Conservation (phyloP, 2,888 invertebrate genomes). For the Erebia epiphron region DNA sequence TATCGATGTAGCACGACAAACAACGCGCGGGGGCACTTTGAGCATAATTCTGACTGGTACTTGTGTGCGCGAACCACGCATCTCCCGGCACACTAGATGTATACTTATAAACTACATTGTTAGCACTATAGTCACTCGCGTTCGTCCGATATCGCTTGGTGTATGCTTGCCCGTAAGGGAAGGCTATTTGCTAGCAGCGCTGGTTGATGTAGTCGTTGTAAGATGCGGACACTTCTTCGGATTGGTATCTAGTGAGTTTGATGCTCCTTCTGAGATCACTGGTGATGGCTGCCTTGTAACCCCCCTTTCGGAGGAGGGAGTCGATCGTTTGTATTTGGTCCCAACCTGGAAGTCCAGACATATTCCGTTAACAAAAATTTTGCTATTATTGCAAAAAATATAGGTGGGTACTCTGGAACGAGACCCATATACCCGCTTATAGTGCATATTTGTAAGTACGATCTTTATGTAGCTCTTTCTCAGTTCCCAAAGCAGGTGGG, state of each 20-base stretch:
- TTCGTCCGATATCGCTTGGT: slow-evolving; percentile 45
- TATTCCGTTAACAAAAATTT: background rate
- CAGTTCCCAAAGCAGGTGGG: too few relatives aligned
- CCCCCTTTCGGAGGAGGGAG: slow-evolving; percentile 97
- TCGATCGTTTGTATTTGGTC: slow-evolving; percentile 99
- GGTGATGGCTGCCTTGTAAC: slow-evolving; percentile 96
- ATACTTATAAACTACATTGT: slow-evolving; percentile 69
- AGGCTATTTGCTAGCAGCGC: slow-evolving; percentile 85
- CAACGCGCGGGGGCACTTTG: slow-evolving; percentile 60
- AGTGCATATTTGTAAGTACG: too few relatives aligned
- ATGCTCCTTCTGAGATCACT: slow-evolving; percentile 93
- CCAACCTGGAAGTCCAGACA: slow-evolving; percentile 89
- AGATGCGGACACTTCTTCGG: slow-evolving; percentile 95
- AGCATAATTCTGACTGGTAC: slow-evolving; percentile 63
- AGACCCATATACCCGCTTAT: too few relatives aligned
- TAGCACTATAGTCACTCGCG: slow-evolving; percentile 53
- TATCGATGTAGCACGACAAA: slow-evolving; percentile 49
- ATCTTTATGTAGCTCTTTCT: too few relatives aligned
- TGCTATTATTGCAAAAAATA: background rate
- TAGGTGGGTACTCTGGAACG: too few relatives aligned
- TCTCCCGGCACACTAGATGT: slow-evolving; percentile 57
- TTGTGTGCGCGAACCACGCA: slow-evolving; percentile 43
- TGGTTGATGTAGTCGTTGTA: slow-evolving; percentile 92
- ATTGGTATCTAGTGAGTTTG: slow-evolving; percentile 97
- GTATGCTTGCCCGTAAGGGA: slow-evolving; percentile 39